Base-by-base conservation (phyloP, 1,140 invertebrate species). In the Eumeta japonica region DNA sequence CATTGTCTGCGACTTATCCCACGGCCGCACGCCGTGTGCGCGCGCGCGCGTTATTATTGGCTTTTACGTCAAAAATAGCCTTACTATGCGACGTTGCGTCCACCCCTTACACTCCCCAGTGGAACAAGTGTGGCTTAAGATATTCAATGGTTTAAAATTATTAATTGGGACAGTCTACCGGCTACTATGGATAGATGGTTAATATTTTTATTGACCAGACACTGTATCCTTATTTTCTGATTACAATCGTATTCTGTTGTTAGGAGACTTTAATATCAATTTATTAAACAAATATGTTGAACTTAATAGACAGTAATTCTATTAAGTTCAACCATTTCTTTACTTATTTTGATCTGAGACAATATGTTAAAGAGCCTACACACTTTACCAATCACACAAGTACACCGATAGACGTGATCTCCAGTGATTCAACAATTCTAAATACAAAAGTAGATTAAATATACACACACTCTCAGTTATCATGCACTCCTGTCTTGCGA, bases 191-290 rank as follows among this genome's bases (percentile, higher is more conserved):
- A 16, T 34, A 1, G 28, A 33, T 12, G 11, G n/a, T 17, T 11
- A 24, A 39, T 5, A 24, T 14, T n/a, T 39, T 39, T 17, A 18
- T 39, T 28, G 30, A 39, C 28, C 18, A 3, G 30, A 33, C 1
- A 16, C 30, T 2, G 16, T 39, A 13, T 10, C 10, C 3, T 24
- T 15, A 3, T 16, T 39, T 16, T 20, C 16, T 1, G 12, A 2
- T 13, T 39, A 18, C 28, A 31, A 39, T 16, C 18, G 28, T 10
- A 2, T 37, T 3, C 2, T 37, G 19, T 17, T 43, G 16, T 1
- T 40, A 13, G 37, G 38, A 3, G 41, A 43, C 35, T 40, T 47
- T 28, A 47, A 47, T 30, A 35, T 47, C 13, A 35, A 48, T 13
- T 28, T 15, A 20, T 29, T 31, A 5, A 11, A n/a, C n/a, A n/a